Conservation (phyloP, 2,888 invertebrate genomes). For the Drosophila kambysellisi region DNA sequence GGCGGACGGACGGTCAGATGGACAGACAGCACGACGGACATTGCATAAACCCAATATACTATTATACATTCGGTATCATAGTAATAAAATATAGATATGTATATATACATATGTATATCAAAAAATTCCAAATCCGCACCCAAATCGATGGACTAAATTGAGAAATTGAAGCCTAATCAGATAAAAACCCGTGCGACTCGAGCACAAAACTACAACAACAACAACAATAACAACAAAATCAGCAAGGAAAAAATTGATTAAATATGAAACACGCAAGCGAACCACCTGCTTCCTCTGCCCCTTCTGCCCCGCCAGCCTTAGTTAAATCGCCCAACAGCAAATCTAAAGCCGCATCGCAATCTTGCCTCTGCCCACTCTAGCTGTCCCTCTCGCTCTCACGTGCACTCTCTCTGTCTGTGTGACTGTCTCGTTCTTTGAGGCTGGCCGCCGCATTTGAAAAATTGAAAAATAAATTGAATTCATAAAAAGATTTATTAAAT, state of each 20-base stretch:
- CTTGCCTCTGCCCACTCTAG: background rate
- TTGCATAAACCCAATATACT: too few species aligned
- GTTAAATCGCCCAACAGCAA: constrained; percentile 7
- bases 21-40: too few species aligned
- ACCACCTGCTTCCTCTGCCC: constrained; percentile 35
- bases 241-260: constrained; percentile 73
- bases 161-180: constrained; percentile 80
- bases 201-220: constrained; percentile 18
- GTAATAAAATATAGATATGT: too few species aligned
- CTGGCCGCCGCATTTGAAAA: constrained; percentile 66
- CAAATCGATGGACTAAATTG: constrained; percentile 73
- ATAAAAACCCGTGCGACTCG: constrained; percentile 72
- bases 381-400: background rate
- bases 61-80: too few species aligned
- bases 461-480: constrained; percentile 76
- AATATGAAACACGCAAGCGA: constrained; percentile 80
- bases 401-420: background rate
- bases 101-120: background rate
- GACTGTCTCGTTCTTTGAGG: constrained; percentile 22
- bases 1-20: too few species aligned
- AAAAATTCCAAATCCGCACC: constrained; percentile 22
- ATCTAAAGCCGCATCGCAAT: constrained; percentile 49
- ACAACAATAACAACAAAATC: constrained; percentile 12
- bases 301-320: constrained; percentile 5
- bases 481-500: constrained; percentile 76